phyloP scores from a whole-genome alignment of 1,140 invertebrate genomes.

The Carcinoscorpius rotundicauda region DNA sequence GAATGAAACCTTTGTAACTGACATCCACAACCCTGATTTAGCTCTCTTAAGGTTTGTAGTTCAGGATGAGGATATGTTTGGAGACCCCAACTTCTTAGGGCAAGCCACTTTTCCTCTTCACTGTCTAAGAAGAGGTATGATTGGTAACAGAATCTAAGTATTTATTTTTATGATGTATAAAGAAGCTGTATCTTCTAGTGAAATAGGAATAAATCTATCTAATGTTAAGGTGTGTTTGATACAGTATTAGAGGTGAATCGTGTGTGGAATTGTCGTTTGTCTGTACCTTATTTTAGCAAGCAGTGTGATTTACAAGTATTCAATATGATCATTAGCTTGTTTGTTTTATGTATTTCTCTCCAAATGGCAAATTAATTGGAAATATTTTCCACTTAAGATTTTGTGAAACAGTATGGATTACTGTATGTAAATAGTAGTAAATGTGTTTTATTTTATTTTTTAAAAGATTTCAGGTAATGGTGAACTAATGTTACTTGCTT shows the following conservation, averaged over 20 bases:
- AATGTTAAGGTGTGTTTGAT: background rate
- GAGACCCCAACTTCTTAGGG: constrained; percentile 92
- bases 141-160: constrained; percentile 22
- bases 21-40: constrained; percentile 74
- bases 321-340: no score
- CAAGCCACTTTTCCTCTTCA: constrained; percentile 82
- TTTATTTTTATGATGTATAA: constrained; percentile 22
- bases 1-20: constrained; percentile 79
- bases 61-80: constrained; percentile 96
- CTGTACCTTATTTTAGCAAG: no score
- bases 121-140: constrained; percentile 33
- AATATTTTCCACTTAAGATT: no score
- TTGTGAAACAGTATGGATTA: no score
- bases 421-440: no score
- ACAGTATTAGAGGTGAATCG: constrained; percentile 20
- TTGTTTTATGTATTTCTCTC: no score
- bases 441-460: no score
- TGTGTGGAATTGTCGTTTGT: background rate
- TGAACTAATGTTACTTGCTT: no score
- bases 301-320: no score
- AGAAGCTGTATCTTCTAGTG: background rate
- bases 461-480: no score
- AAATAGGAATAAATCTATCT: background rate
- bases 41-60: constrained; percentile 84
- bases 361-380: no score